Evolutionary conservation across 2,888 invertebrate genomes (phyloP), one percentile per base, ranked within the genome.

Genomic region (Drosophila lacicola): DNA sequence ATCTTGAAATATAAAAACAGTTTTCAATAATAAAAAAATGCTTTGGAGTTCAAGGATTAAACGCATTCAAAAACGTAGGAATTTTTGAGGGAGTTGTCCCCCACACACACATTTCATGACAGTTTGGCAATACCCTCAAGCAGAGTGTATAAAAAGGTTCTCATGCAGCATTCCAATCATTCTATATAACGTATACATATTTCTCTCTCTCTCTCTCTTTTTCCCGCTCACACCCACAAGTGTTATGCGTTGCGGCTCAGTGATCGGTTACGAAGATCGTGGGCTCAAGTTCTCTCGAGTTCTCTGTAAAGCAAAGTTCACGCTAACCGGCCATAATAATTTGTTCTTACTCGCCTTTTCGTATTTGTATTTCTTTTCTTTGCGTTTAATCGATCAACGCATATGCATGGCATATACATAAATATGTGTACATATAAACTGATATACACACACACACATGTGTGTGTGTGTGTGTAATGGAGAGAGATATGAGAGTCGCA

Each of bases 331-430:
- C 70, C 65, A 70, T 69, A 72, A 82, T 69, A 86, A 88, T 84
- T 84, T 82, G 73, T 78, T 29, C 8, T 42, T 70, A 64, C 60
- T 78, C 55, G 67, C 70, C 70, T 70, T 46, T 29, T 29, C 33
- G 37, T 53, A 53, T 73, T 45, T 68, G 49, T 58, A 39, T 70
- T 57, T 71, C 50, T 70, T 78, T 72, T 68, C 64, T 70, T 78
- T 80, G 68, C 66, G 71, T 72, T 74, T 88, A 85, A 89, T 85
- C 85, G 85, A 85, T 89, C 83, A 82, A 63, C 67, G 69, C 75
- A 88, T 75, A 88, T 77, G 72, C 84, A 79, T 60, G 70, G 54
- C 36, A 45, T 69, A 57, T 44, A 50, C 25, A 49, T 19, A 62
- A 17, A 45, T 13, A 49, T 13, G 36, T 5, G 10, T 13, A 17